Conservation (phyloP, 1,140 invertebrate genomes). For the Diabrotica undecimpunctata region DNA sequence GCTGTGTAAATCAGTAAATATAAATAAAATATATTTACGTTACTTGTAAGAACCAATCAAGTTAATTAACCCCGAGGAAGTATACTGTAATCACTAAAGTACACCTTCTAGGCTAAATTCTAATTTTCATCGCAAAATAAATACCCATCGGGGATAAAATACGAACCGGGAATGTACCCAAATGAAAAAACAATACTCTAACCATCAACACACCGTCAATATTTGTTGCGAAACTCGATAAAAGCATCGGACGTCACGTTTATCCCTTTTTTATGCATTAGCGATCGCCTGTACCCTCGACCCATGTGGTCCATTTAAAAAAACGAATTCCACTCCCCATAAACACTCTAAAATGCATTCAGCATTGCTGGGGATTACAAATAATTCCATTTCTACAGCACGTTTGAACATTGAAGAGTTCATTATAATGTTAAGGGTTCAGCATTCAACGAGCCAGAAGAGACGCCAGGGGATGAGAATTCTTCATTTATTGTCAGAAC, state of each 20-base stretch:
- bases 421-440: conserved; percentile 19
- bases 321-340: conserved; percentile 4
- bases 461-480: conserved; percentile 10
- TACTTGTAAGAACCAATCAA: too few relatives aligned
- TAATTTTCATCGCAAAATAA: too few relatives aligned
- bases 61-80: too few relatives aligned
- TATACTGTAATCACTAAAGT: too few relatives aligned
- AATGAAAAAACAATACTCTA: too few relatives aligned
- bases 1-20: too few relatives aligned
- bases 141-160: too few relatives aligned
- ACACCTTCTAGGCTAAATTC: too few relatives aligned
- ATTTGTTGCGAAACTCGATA: too few relatives aligned
- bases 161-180: too few relatives aligned
- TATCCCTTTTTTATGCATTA: not conserved
- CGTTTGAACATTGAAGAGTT: conserved; percentile 17
- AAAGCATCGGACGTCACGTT: not conserved
- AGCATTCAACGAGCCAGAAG: conserved; percentile 10
- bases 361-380: conserved; percentile 13
- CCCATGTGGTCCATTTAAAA: conserved; percentile 12
- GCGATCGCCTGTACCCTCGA: not conserved
- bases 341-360: conserved; percentile 2
- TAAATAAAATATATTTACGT: too few relatives aligned
- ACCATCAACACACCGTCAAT: too few relatives aligned
- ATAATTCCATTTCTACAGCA: conserved; percentile 19
- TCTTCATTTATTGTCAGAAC: not conserved